Percentiles rank a stretch among this genome's conserved stretches.
Evolutionary conservation across 2,888 invertebrate species (phyloP).

Genomic region (Hypena proboscidalis): DNA sequence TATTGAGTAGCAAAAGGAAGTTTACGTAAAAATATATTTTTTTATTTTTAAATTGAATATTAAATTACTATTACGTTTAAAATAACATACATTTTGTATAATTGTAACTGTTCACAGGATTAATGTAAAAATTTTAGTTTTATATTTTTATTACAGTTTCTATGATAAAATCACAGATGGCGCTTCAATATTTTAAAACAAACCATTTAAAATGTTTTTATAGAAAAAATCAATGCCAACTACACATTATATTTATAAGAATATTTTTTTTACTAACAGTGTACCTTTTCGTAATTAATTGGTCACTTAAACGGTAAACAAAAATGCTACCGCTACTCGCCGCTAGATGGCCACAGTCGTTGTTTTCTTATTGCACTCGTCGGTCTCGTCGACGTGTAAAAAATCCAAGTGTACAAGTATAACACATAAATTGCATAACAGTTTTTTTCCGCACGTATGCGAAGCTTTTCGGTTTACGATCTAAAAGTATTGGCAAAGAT

Average conservation of each 20-base stretch:
- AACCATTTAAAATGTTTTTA: too few relatives aligned
- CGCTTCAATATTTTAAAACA: too few relatives aligned
- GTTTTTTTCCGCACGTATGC: slow-evolving; percentile 16
- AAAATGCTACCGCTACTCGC: slow-evolving; percentile 48
- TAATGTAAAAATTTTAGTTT: too few relatives aligned
- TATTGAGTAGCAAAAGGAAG: slow-evolving; percentile 52
- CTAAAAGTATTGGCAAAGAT: too few relatives aligned
- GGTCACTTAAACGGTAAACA: background rate
- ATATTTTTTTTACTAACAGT: too few relatives aligned
- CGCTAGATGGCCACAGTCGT: slow-evolving; percentile 55
- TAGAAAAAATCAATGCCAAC: too few relatives aligned
- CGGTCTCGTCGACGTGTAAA: slow-evolving; percentile 13
- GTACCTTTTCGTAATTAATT: too few relatives aligned
- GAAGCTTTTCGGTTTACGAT: too few relatives aligned
- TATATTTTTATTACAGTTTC: too few relatives aligned
- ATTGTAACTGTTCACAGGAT: too few relatives aligned
- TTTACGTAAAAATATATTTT: background rate
- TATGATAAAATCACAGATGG: too few relatives aligned
- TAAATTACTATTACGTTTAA: slow-evolving; percentile 3
- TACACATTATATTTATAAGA: too few relatives aligned
- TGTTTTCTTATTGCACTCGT: slow-evolving; percentile 16
- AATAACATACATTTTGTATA: background rate
- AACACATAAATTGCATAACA: slow-evolving; percentile 21
- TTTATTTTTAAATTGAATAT: background rate
- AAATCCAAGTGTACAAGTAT: slow-evolving; percentile 11